Percentiles rank a stretch among this genome's conserved stretches.
Conservation (phyloP, 2,113 vertebrate genomes). For the Cisticola juncidis region DNA sequence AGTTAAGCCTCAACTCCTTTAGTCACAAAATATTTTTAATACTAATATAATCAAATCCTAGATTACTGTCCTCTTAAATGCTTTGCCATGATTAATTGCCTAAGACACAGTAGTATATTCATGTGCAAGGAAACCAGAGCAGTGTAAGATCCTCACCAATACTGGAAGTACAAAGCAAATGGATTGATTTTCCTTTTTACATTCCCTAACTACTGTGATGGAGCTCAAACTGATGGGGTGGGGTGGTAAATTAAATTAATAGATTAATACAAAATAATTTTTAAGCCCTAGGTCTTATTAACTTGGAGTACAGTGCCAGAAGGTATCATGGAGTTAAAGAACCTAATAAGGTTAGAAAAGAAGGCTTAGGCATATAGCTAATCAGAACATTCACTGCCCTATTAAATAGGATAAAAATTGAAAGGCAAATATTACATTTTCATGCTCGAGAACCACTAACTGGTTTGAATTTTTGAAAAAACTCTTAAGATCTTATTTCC, state of each 20-base stretch:
- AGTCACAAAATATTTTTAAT: background rate
- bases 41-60: conserved; percentile 14
- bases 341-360: conserved; percentile 30
- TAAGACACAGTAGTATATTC: background rate
- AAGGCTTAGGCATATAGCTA: conserved; percentile 38
- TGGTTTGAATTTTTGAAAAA: conserved; percentile 24
- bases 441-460: conserved; percentile 7
- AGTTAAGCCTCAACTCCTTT: background rate
- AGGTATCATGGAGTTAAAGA: conserved; percentile 42
- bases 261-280: conserved; percentile 25
- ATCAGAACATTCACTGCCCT: conserved; percentile 2
- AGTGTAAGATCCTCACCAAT: background rate
- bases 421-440: conserved; percentile 35
- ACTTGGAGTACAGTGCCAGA: conserved; percentile 1
- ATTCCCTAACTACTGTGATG: background rate
- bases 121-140: background rate
- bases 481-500: conserved; percentile 4
- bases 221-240: background rate
- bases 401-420: conserved; percentile 27
- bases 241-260: conserved; percentile 5
- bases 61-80: background rate
- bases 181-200: background rate
- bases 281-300: conserved; percentile 15
- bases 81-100: conserved; percentile 19
- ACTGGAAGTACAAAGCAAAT: background rate